phyloP scores from a whole-genome alignment of 2,113 vertebrate genomes.

The Ceuthmochares aereus region DNA sequence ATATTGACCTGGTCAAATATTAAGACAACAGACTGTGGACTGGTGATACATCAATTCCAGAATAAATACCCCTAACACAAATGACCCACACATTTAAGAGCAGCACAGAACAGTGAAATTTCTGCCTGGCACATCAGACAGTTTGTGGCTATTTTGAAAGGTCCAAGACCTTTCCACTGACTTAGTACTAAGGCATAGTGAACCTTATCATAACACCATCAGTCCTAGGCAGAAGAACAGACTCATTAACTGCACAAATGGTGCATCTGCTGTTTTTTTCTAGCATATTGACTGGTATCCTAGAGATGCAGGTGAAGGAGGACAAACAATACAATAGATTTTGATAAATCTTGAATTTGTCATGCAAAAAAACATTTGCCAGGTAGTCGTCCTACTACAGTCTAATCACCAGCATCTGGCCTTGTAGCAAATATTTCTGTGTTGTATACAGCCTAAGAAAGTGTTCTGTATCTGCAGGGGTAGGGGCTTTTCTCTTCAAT shows the following conservation, averaged over 20 bases:
- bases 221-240: neutral
- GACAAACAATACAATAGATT: neutral
- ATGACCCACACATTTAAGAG: neutral
- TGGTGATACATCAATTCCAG: neutral
- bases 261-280: neutral
- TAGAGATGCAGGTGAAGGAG: neutral
- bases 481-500: constrained; percentile 10
- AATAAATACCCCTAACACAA: neutral
- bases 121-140: neutral
- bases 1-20: neutral
- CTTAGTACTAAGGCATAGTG: neutral
- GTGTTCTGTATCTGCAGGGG: neutral
- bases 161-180: neutral
- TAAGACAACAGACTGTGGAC: neutral
- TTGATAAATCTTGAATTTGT: neutral
- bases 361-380: neutral
- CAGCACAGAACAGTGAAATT: neutral
- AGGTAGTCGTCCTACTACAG: neutral
- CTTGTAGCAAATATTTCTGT: neutral
- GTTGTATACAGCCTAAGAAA: neutral
- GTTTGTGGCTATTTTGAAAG: neutral
- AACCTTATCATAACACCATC: neutral
- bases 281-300: neutral
- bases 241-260: neutral
- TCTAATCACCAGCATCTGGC: neutral